These are phyloP conservation scores for Drosophila pseudotalamancana DNA, from an alignment of 2,888 invertebrate genomes.

Conservation along the genomic window DNA sequence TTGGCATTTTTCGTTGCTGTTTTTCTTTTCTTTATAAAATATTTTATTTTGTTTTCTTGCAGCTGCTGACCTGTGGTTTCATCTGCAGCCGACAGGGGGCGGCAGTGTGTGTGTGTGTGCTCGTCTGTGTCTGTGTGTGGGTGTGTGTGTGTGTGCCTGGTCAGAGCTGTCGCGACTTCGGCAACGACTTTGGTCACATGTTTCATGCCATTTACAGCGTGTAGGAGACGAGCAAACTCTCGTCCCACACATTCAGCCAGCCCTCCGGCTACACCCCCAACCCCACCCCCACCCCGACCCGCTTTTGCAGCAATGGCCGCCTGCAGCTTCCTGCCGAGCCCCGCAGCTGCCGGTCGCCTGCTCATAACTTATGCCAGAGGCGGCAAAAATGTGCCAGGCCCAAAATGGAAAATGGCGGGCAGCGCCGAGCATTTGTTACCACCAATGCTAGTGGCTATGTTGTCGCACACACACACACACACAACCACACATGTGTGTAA, in stretches of 20 bases:
- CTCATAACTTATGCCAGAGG: slow-evolving; percentile 74
- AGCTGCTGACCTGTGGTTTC: slow-evolving; percentile 67
- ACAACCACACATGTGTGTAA: not conserved
- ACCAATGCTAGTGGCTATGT: slow-evolving; percentile 59
- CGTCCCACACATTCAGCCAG: not conserved
- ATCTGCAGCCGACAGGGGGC: slow-evolving; percentile 71
- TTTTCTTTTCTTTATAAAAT: slow-evolving; percentile 9
- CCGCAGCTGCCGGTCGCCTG: slow-evolving; percentile 22
- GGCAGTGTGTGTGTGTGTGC: slow-evolving; percentile 38
- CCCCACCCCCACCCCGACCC: not conserved
- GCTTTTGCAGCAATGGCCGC: not conserved
- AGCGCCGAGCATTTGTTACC: slow-evolving; percentile 68
- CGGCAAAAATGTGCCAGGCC: slow-evolving; percentile 59
- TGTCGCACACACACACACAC: slow-evolving; percentile 56
- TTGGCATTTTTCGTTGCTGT: slow-evolving; percentile 37
- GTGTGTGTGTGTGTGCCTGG: slow-evolving; percentile 15
- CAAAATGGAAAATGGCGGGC: slow-evolving; percentile 73
- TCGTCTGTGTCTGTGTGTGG: no score
- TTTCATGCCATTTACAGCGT: slow-evolving; percentile 71
- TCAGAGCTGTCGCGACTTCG: slow-evolving; percentile 50
- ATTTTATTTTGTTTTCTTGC: slow-evolving; percentile 11
- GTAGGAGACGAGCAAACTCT: slow-evolving; percentile 20
- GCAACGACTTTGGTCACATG: slow-evolving; percentile 65
- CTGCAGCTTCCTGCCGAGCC: slow-evolving; percentile 9
- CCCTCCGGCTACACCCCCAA: no score